Percentiles rank a stretch among this genome's conserved stretches.
phyloP scores from a whole-genome alignment of 2,113 vertebrate genomes.

The Zosterops borbonicus region DNA sequence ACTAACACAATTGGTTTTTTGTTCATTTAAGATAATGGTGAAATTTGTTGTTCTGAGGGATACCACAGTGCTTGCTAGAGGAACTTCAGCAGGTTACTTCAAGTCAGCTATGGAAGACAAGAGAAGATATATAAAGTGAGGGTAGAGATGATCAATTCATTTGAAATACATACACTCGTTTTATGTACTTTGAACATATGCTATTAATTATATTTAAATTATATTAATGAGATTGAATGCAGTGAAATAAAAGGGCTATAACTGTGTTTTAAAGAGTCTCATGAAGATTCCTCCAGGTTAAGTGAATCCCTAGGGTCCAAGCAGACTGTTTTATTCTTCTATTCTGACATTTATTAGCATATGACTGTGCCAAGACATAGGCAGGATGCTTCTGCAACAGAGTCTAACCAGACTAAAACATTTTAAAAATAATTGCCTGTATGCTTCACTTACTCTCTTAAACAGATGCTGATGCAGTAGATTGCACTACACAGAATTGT shows the following conservation, averaged over 20 bases:
- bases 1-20: background rate
- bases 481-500: background rate
- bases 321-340: background rate
- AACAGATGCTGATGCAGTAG: background rate
- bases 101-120: background rate
- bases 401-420: conserved; percentile 5
- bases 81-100: background rate
- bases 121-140: background rate
- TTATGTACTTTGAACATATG: background rate
- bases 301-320: background rate
- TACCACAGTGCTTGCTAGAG: background rate
- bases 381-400: background rate
- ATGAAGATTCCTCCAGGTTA: background rate
- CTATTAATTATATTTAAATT: background rate
- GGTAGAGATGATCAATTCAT: background rate
- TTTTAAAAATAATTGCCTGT: conserved; percentile 10
- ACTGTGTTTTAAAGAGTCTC: background rate
- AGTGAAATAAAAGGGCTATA: background rate
- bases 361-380: background rate
- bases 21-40: background rate
- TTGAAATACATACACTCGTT: background rate
- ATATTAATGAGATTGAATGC: background rate
- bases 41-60: background rate
- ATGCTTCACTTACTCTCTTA: background rate
- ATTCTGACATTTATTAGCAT: conserved; percentile 24